A percentile compares a stretch with the other conserved stretches of the same genome.
These are phyloP conservation scores for Achatina immaculata DNA, from an alignment of 1,140 invertebrate genomes.

Conservation along the genomic window DNA sequence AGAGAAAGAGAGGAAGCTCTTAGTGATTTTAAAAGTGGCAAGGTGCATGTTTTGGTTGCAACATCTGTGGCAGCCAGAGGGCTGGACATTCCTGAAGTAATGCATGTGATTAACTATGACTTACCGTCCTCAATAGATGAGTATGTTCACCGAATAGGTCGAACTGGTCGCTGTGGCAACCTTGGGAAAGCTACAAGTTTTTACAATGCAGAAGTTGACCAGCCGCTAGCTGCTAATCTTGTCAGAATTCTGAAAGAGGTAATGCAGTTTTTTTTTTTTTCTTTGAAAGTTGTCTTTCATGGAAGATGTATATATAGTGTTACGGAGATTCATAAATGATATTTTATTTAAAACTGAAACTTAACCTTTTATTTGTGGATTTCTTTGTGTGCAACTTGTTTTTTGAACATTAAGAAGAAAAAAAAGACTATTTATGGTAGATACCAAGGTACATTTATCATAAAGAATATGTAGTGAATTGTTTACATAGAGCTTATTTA, in stretches of 20 bases:
- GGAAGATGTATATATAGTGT: too few species aligned
- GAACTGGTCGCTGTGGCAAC: conserved; percentile 94
- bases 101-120: conserved; percentile 93
- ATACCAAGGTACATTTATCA: too few species aligned
- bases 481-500: too few species aligned
- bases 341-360: too few species aligned
- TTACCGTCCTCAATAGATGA: conserved; percentile 87
- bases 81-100: conserved; percentile 83
- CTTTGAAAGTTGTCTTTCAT: too few species aligned
- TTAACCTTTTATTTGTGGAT: too few species aligned
- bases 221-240: conserved; percentile 76
- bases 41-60: conserved; percentile 84
- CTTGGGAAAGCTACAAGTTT: conserved; percentile 90
- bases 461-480: too few species aligned
- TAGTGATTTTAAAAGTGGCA: conserved; percentile 78
- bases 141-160: conserved; percentile 94
- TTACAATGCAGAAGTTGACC: conserved; percentile 78
- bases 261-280: too few species aligned
- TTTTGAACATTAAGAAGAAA: too few species aligned
- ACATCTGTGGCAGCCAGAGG: conserved; percentile 94
- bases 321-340: too few species aligned
- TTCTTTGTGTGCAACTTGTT: too few species aligned
- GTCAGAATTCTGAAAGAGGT: conserved; percentile 79
- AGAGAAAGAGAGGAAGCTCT: conserved; percentile 90
- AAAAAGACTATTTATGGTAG: too few species aligned